phyloP scores from a whole-genome alignment of 1,140 invertebrate species.

The Cherax destructor region DNA sequence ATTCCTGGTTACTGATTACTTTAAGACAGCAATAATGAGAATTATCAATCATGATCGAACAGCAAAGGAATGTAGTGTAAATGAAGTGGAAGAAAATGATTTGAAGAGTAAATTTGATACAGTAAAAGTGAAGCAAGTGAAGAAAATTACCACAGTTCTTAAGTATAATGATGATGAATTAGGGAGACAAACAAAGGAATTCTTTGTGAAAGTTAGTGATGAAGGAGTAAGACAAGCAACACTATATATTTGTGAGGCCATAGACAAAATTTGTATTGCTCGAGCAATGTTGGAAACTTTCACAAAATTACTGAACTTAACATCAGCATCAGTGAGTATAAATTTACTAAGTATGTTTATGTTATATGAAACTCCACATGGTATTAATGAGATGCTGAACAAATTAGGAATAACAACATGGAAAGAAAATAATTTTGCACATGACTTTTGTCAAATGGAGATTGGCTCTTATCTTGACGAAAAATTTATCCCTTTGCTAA shows the following conservation, averaged over 20 bases:
- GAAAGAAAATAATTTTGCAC: background rate
- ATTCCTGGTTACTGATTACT: background rate
- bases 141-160: background rate
- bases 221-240: background rate
- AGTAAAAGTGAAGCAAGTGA: background rate
- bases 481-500: background rate
- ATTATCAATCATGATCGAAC: constrained; percentile 25
- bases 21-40: background rate
- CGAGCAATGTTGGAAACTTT: background rate
- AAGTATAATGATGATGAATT: background rate
- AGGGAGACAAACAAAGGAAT: background rate
- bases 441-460: background rate
- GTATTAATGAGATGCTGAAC: constrained; percentile 1
- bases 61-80: background rate
- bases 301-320: background rate
- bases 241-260: constrained; percentile 13
- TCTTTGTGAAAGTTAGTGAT: background rate
- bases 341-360: background rate
- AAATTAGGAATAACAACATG: background rate
- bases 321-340: background rate
- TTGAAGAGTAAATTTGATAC: background rate
- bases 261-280: background rate
- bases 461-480: constrained; percentile 27
- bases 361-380: background rate
- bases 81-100: background rate